Conservation (phyloP, 2,113 vertebrate genomes). For the cat (Felis catus) region F.catus_Fca126_mat1.0 CM031417.1:53280001-53280500, state of each 20-base stretch:
- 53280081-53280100: neutral
- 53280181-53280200: neutral
- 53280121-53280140: neutral
- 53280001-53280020: neutral
- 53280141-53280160: neutral
- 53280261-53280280: neutral
- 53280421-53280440: neutral
- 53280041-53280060: neutral
- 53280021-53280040: neutral
- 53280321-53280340: neutral
- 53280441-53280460: neutral
- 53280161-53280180: neutral
- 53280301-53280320: neutral
- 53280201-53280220: neutral
- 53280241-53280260: neutral
- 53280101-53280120: neutral
- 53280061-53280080: neutral
- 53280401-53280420: neutral
- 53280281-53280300: slow-evolving; percentile 1
- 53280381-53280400: neutral
- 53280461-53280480: neutral
- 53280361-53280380: neutral
- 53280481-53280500: neutral
- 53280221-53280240: neutral
- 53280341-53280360: neutral